phyloP scores from a whole-genome alignment of 2,888 invertebrate genomes.

The Tachystola acroxantha region DNA sequence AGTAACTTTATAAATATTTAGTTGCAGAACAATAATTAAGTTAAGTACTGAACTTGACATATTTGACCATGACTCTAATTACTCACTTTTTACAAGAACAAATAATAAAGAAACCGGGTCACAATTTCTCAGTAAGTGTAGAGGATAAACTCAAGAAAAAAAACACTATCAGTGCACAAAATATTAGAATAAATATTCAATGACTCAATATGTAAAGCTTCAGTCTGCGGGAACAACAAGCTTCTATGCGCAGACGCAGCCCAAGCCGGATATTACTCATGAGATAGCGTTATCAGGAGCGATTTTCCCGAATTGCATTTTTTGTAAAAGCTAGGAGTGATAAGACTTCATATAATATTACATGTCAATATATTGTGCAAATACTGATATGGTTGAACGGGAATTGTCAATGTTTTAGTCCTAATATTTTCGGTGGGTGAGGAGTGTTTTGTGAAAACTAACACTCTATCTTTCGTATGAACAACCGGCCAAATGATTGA shows the following conservation, averaged over 20 bases:
- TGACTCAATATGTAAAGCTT: constrained; percentile 19
- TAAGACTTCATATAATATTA: not conserved
- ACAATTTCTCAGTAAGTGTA: not conserved
- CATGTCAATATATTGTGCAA: no score
- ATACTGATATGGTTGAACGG: no score
- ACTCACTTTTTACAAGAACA: not conserved
- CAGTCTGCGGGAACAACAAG: constrained; percentile 27
- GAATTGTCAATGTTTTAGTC: no score
- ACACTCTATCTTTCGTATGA: no score
- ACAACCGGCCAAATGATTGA: no score
- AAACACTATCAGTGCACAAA: not conserved
- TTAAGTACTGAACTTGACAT: not conserved
- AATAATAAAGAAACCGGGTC: not conserved
- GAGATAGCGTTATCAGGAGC: constrained; percentile 43
- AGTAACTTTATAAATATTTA: no score
- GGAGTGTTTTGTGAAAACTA: no score
- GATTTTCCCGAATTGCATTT: constrained; percentile 39
- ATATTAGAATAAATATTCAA: no score
- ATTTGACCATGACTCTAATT: constrained; percentile 9
- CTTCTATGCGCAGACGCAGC: constrained; percentile 22
- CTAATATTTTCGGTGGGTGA: no score
- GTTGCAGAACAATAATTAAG: not conserved
- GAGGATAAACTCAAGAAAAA: not conserved
- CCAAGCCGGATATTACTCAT: constrained; percentile 46
- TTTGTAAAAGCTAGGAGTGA: constrained; percentile 8